Conservation (phyloP, 2,888 invertebrate genomes). For the Stenotaenia linearis region DNA sequence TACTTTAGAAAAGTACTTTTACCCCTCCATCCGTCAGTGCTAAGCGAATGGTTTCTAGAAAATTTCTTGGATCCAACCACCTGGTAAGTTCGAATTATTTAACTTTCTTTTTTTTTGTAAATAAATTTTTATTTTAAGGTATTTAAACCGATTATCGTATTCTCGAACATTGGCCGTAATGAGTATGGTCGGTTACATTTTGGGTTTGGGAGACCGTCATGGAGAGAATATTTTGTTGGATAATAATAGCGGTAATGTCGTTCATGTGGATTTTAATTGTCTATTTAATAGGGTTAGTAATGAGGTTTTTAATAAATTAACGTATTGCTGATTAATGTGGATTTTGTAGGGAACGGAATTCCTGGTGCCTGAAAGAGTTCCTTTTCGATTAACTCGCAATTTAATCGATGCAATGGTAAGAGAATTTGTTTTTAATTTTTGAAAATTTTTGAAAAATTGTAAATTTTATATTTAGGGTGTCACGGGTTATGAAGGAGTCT, state of each 20-base stretch:
- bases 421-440: neutral
- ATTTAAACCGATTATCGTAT: slow-evolving; percentile 82
- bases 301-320: neutral
- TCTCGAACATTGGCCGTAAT: slow-evolving; percentile 92
- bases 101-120: neutral
- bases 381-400: slow-evolving; percentile 92
- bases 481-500: slow-evolving; percentile 84
- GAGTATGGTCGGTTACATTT: slow-evolving; percentile 92
- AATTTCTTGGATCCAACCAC: slow-evolving; percentile 84
- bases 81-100: slow-evolving; percentile 55
- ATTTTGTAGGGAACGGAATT: slow-evolving; percentile 65
- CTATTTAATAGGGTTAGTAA: slow-evolving; percentile 75
- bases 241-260: slow-evolving; percentile 81
- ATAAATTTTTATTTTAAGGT: slow-evolving; percentile 55
- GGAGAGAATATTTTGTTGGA: slow-evolving; percentile 91
- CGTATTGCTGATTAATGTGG: slow-evolving; percentile 27
- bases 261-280: slow-evolving; percentile 98
- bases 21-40: slow-evolving; percentile 71
- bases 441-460: too few species aligned
- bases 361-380: slow-evolving; percentile 80
- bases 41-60: slow-evolving; percentile 85
- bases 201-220: slow-evolving; percentile 92
- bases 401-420: slow-evolving; percentile 91
- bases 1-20: slow-evolving; percentile 55
- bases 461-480: slow-evolving; percentile 55